phyloP scores from a whole-genome alignment of 2,888 invertebrate species.

The Orthonevra nobilis region DNA sequence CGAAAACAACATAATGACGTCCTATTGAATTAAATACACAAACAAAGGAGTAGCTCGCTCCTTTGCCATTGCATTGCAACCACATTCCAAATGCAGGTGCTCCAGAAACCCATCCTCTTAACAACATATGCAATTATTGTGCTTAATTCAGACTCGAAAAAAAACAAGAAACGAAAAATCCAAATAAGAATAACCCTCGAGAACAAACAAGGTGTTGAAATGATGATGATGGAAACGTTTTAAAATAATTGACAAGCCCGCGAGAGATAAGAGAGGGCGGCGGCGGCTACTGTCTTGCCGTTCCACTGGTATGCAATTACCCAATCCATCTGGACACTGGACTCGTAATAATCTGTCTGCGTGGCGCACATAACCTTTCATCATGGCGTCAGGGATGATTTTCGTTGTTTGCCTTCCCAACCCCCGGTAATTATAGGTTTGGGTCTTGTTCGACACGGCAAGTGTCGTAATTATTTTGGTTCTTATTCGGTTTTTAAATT shows the following conservation, averaged over 20 bases:
- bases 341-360: neutral
- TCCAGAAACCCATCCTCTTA: conserved; percentile 35
- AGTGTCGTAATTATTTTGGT: conserved; percentile 55
- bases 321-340: conserved; percentile 37
- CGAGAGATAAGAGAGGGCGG: conserved; percentile 42
- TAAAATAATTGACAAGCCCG: conserved; percentile 61
- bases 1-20: conserved; percentile 45
- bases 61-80: conserved; percentile 5
- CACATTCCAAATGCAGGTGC: conserved; percentile 45
- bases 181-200: conserved; percentile 4
- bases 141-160: too few relatives aligned
- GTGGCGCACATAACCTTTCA: conserved; percentile 19
- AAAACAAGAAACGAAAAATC: too few relatives aligned
- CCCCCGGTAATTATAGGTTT: conserved; percentile 7
- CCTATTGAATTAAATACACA: conserved; percentile 49
- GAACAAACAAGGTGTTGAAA: conserved; percentile 68
- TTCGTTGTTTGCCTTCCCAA: conserved; percentile 34
- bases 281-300: conserved; percentile 60
- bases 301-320: conserved; percentile 54
- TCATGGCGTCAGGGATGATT: conserved; percentile 56
- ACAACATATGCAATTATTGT: conserved; percentile 54
- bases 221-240: conserved; percentile 66
- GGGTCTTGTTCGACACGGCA: conserved; percentile 14
- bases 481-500: conserved; percentile 11
- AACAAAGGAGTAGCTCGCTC: conserved; percentile 42